Conservation (phyloP, 2,797 vertebrate species). For the Gymnocypris eckloni region DNA sequence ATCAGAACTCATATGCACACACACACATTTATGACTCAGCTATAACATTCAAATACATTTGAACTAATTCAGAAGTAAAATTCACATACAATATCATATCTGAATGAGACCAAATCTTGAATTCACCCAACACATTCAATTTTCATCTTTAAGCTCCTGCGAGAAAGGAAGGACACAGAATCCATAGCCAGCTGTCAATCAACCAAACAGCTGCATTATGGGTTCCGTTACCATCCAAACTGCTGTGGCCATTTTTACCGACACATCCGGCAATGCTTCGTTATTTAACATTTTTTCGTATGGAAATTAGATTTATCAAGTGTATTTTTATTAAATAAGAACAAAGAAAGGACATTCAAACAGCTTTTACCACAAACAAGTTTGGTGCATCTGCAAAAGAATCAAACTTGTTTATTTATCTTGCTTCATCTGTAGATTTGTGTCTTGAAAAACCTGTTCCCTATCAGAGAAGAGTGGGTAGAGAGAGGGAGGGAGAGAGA, state of each 20-base stretch:
- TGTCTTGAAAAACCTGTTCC: conserved; percentile 68
- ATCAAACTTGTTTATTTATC: conserved; percentile 64
- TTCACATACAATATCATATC: background rate
- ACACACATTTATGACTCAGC: background rate
- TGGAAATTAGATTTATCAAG: background rate
- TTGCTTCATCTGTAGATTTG: conserved; percentile 55
- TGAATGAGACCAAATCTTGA: background rate
- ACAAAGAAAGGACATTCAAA: conserved; percentile 27
- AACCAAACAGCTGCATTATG: conserved; percentile 96
- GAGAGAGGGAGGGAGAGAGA: conserved; percentile 31
- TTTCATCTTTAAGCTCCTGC: conserved; percentile 56
- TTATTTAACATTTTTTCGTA: background rate
- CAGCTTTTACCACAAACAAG: conserved; percentile 42
- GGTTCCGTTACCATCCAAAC: conserved; percentile 96
- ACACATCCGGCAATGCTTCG: background rate
- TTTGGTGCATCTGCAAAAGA: conserved; percentile 38
- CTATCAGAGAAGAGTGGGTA: conserved; percentile 48
- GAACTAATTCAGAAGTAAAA: background rate
- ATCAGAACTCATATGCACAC: conserved; percentile 55
- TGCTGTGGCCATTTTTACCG: conserved; percentile 63
- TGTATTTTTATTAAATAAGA: background rate
- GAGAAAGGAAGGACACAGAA: conserved; percentile 89
- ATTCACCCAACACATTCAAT: background rate
- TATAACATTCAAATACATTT: background rate
- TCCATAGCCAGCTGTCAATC: conserved; percentile 91